A percentile compares a stretch with the other conserved stretches of the same genome.
Conservation (phyloP, 2,797 vertebrate species). For the Parotocinclus haroldoi region DNA sequence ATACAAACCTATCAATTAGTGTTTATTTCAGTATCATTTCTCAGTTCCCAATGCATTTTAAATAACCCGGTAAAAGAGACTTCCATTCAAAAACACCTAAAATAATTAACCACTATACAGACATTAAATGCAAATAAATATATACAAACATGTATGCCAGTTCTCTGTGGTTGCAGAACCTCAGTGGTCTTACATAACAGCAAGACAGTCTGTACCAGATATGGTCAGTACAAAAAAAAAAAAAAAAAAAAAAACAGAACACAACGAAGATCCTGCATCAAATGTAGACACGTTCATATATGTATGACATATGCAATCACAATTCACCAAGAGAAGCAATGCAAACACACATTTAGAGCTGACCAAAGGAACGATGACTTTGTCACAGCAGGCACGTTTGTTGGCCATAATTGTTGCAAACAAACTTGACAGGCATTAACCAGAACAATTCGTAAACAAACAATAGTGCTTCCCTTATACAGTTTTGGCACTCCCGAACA, state of each 20-base stretch:
- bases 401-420: neutral
- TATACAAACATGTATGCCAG: slow-evolving; percentile 21
- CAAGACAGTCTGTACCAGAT: slow-evolving; percentile 1
- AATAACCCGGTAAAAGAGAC: slow-evolving; percentile 61
- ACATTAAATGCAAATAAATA: slow-evolving; percentile 59
- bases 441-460: neutral
- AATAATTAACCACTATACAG: slow-evolving; percentile 66
- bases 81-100: slow-evolving; percentile 57
- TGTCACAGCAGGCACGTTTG: slow-evolving; percentile 10
- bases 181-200: neutral
- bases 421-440: neutral
- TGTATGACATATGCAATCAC: slow-evolving; percentile 58
- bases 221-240: neutral
- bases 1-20: slow-evolving; percentile 46
- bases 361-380: neutral
- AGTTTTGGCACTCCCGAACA: neutral
- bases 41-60: slow-evolving; percentile 50
- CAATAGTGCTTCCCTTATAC: slow-evolving; percentile 1
- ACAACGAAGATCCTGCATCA: no score
- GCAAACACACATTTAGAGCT: slow-evolving; percentile 41
- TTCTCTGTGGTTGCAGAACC: neutral
- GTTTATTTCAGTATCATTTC: slow-evolving; percentile 63
- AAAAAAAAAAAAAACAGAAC: neutral
- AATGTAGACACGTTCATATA: slow-evolving; percentile 12
- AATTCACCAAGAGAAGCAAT: no score